A percentile compares a stretch with the other conserved stretches of the same genome.
phyloP scores from a whole-genome alignment of 2,797 vertebrate genomes.

The Microcaecilia unicolor region DNA sequence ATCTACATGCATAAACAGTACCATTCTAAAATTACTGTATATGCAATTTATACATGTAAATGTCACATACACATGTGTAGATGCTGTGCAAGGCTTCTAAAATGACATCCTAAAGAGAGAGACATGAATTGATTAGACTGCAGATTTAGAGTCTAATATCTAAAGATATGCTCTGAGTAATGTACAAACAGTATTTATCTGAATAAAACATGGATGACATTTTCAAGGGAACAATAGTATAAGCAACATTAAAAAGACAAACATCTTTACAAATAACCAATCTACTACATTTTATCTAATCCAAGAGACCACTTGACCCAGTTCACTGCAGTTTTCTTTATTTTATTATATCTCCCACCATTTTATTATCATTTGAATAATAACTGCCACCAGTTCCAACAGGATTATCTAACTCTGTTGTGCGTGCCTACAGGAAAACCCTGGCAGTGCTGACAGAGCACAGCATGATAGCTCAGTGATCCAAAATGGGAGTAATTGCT shows the following conservation, averaged over 20 bases:
- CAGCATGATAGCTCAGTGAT: constrained; percentile 20
- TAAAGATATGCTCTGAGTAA: no score
- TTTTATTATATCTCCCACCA: constrained; percentile 16
- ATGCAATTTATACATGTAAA: no score
- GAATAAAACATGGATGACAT: not conserved
- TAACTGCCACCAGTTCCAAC: constrained; percentile 18
- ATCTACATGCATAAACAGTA: no score
- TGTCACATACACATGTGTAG: no score
- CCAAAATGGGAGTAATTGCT: constrained; percentile 22
- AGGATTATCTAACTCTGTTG: constrained; percentile 19
- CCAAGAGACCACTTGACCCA: constrained; percentile 17
- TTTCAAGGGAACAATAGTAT: not conserved
- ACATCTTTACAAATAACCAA: no score
- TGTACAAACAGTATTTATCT: no score
- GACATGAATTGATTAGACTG: no score
- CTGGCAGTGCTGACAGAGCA: constrained; percentile 18
- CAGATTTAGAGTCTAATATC: no score
- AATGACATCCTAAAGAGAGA: no score
- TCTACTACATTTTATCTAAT: constrained; percentile 14
- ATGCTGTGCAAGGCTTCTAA: no score
- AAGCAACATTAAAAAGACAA: no score
- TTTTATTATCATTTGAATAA: constrained; percentile 21
- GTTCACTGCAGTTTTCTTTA: constrained; percentile 20
- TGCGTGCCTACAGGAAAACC: constrained; percentile 20
- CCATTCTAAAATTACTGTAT: no score